Base-by-base conservation (phyloP, 2,888 invertebrate genomes). In the Drosophila eohydei region DNA sequence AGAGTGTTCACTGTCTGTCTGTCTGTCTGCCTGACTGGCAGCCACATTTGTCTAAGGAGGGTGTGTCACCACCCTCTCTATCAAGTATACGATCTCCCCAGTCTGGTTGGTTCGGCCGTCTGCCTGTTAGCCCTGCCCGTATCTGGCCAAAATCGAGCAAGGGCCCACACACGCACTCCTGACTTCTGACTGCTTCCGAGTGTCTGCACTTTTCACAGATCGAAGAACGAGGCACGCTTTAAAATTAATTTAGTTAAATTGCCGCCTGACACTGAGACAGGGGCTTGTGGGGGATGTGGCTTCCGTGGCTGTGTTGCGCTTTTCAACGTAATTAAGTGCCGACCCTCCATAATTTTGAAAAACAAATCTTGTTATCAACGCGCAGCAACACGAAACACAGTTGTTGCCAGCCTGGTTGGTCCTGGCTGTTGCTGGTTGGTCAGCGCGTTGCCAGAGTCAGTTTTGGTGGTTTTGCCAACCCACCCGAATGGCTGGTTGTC, bases 321-420 rank as follows among this genome's bases (percentile, higher is more conserved):
- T 87, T 87, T 87, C 85, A 89, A 58, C 74, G 88, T 78, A 87
- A 87, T 89, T 87, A 89, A 87, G 85, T 50, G 69, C 65, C 74
- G 74, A 77, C 78, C 81, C 78, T 58, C 69, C 71, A 84, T 78
- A 89, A 84, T 81, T 83, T 80, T 56, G 67, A 84, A 83, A 83
- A 89, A 85, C 89, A 88, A 88, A 88, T 88, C 87, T 88, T 88
- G 88, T 88, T 88, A 88, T 88, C 87, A 88, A 74, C 79, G 75
- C 78, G 50, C 63, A 62, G 70, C 85, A 84, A 89, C 88, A 83
- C 84, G 78, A 83, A 81, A 83, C 80, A 83, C 80, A 80, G 83
- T 71, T 66, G 81, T 63, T 61, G 66, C 34, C 34, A 9, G 30
- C 21, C 21, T 21, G 21, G 21, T 21, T 21, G 21, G 21, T 51